A percentile compares a stretch with the other conserved stretches of the same genome.
Conservation (phyloP, 2,113 vertebrate genomes). For the Zeus faber region DNA sequence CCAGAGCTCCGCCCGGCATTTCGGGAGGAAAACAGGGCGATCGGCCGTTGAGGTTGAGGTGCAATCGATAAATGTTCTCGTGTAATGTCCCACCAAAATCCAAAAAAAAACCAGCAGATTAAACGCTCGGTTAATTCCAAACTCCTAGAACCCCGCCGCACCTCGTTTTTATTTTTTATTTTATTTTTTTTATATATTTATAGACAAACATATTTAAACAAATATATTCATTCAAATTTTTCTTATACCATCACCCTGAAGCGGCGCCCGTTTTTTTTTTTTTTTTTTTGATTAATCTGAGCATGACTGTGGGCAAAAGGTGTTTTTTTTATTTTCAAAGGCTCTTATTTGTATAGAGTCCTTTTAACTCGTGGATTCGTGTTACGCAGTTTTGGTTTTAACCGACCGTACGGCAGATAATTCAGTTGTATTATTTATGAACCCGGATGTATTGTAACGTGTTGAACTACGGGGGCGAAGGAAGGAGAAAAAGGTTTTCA, state of each 20-base stretch:
- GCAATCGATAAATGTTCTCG: too few relatives aligned
- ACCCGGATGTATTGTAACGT: slow-evolving; percentile 40
- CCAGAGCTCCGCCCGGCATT: too few relatives aligned
- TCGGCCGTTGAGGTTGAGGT: too few relatives aligned
- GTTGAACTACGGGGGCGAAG: slow-evolving; percentile 13
- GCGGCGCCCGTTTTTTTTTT: slow-evolving; percentile 3
- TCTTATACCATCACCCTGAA: slow-evolving; percentile 1
- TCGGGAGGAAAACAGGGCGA: too few relatives aligned
- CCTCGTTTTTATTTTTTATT: too few relatives aligned
- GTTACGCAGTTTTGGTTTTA: background rate
- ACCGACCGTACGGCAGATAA: background rate
- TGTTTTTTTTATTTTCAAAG: background rate
- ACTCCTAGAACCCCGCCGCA: too few relatives aligned
- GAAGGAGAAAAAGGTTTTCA: slow-evolving; percentile 40
- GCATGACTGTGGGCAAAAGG: background rate
- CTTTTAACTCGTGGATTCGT: background rate
- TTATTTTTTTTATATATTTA: background rate
- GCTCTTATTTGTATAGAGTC: background rate
- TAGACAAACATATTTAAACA: too few relatives aligned
- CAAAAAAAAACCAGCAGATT: too few relatives aligned
- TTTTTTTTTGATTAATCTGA: background rate
- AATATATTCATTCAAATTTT: too few relatives aligned
- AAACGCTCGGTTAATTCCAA: too few relatives aligned
- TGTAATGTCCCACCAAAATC: too few relatives aligned
- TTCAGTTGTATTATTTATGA: slow-evolving; percentile 22